Base-by-base conservation (phyloP, 2,797 vertebrate species). In the Chaenodraco wilsoni region DNA sequence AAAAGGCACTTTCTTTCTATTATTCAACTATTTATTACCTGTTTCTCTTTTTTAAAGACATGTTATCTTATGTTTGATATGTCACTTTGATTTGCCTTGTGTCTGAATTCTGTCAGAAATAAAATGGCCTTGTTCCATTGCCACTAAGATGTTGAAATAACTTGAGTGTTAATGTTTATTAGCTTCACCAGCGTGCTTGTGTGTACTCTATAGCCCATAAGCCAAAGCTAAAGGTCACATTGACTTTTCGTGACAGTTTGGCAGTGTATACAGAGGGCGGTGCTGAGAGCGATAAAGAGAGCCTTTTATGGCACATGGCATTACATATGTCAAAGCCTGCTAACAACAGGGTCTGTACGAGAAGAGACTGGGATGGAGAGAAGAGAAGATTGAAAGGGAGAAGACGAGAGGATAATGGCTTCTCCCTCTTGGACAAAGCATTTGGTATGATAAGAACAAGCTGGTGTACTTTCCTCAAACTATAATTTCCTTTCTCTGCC, bases 361-460 rank as follows among this genome's bases (percentile, higher is more conserved):
- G 68, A 61, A 67, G 4, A n/a, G 11, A 51, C 31, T 72, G 33
- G 70, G 49, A 74, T 56, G 58, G 48, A 64, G 50, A 46, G 2
- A 58, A 21, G 23, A 23, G 16, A 27, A 69, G 71, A 60, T 23
- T 61, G 65, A 68, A 66, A 70, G 45, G 65, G 13, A 78, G 51
- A 19, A 74, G 58, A 46, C n/a, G 5, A 48, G 60, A 71, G 23
- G 15, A 83, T 80, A 85, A 83, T 76, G 72, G 80, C 52, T 84
- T 88, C 78, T 77, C 81, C 37, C 57, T 84, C 59, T 67, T 71
- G 37, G 23, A 89, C 76, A 84, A 86, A 84, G 23, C 59, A 85
- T 76, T 76, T 27, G 21, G 59, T 73, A 43, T 65, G 74, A 88
- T 75, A 61, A 79, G 69, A 77, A 83, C 64, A 76, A 77, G 54